These are phyloP conservation scores for Lagria hirta DNA, from an alignment of 2,888 invertebrate species.

Conservation along the genomic window DNA sequence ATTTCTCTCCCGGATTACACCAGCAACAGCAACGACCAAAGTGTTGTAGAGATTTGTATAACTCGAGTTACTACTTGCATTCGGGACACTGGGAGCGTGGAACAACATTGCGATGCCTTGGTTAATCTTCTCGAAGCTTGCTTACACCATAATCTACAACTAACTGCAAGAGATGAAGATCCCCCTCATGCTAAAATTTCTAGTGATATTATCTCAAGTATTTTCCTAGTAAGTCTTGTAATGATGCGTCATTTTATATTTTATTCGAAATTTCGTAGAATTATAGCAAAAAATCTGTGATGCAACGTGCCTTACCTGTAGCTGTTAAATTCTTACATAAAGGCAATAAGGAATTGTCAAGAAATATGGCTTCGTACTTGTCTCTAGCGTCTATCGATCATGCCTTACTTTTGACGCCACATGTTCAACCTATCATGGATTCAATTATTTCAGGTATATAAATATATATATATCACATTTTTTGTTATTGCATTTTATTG, in stretches of 20 bases:
- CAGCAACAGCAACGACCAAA: slow-evolving; percentile 88
- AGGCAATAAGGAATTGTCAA: slow-evolving; percentile 84
- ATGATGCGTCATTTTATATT: not conserved
- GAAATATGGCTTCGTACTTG: slow-evolving; percentile 89
- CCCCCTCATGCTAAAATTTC: slow-evolving; percentile 96
- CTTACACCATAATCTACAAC: slow-evolving; percentile 84
- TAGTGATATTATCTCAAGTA: slow-evolving; percentile 90
- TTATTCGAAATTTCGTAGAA: slow-evolving; percentile 56
- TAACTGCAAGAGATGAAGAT: slow-evolving; percentile 76
- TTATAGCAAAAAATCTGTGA: slow-evolving; percentile 70
- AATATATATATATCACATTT: too few species aligned
- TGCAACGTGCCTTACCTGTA: slow-evolving; percentile 84
- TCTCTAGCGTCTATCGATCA: slow-evolving; percentile 91
- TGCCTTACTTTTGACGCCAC: slow-evolving; percentile 79
- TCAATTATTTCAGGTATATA: slow-evolving; percentile 86
- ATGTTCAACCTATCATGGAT: slow-evolving; percentile 87
- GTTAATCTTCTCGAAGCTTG: slow-evolving; percentile 86
- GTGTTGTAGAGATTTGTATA: slow-evolving; percentile 92
- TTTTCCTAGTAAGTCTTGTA: slow-evolving; percentile 76
- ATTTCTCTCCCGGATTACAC: slow-evolving; percentile 81
- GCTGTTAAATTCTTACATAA: slow-evolving; percentile 90
- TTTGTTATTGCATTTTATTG: too few species aligned
- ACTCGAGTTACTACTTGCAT: slow-evolving; percentile 89
- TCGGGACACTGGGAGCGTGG: slow-evolving; percentile 84
- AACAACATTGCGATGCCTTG: slow-evolving; percentile 80